Evolutionary conservation across 2,888 invertebrate species (phyloP), one percentile per base, ranked within the genome.

Genomic region (Catocala fraxini): DNA sequence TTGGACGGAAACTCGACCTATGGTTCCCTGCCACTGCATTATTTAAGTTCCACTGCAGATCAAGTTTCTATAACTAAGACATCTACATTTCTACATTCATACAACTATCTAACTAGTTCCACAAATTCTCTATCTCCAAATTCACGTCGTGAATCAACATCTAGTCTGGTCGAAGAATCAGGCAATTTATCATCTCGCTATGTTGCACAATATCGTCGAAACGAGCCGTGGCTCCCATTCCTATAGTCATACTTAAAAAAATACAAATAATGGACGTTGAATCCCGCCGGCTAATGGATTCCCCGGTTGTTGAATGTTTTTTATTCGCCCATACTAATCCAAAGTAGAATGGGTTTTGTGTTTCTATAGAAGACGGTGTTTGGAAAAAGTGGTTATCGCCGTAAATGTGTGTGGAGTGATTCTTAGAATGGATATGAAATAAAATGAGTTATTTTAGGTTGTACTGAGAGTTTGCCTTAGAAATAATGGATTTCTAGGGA

Each of bases 181-280:
- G 47, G 15, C 47, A 13, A 61, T 61, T 61, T 82, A 87, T 88
- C 86, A 88, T 84, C 72, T 75, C 74, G 59, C 70, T 71, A 72
- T 75, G 72, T 73, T 73, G 75, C 77, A 81, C 70, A 79, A 82
- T 77, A 84, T 78, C 65, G 71, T 66, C 63, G 66, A 76, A 81
- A 82, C 73, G 76, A 75, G 47, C 65, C 72, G 64, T 68, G 68
- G 65, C 73, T 82, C 77, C 74, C 62, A 67, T 71, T 70, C 67
- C 73, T 63, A 59, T 66, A 66, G 68, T 68, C 59, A 74, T 75
- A 71, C 62, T 72, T 75, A 64, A 68, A 72, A 67, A 72, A 68
- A 71, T 43, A 75, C 65, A 68, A 77, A 76, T 75, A 74, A 73
- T 70, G 68, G 61, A 57, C 52, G 65, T 39, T 58, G 54, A 51